Conservation (phyloP, 2,113 vertebrate genomes). For the Motacilla alba region DNA sequence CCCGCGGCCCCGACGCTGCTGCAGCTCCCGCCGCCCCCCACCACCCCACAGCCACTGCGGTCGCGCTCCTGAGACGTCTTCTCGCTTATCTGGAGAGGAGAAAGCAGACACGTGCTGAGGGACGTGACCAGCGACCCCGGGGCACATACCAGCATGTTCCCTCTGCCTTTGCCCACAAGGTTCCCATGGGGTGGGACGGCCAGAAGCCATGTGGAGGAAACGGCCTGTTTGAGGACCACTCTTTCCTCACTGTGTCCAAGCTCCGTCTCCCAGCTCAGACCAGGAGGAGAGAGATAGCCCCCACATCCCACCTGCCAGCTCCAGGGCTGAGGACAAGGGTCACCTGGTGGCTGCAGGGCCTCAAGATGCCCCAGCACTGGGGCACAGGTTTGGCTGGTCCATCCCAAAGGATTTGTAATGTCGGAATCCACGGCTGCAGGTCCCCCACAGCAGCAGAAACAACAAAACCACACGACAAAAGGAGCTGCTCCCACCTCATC, state of each 20-base stretch:
- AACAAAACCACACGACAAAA: rapidly evolving
- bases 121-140: rapidly evolving
- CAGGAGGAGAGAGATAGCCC: neutral
- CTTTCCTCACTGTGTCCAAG: neutral
- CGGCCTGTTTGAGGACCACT: neutral
- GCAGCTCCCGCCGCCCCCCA: conserved; percentile 77
- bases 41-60: conserved; percentile 78
- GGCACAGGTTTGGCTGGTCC: neutral
- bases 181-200: neutral
- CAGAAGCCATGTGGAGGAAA: neutral
- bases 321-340: neutral
- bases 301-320: neutral
- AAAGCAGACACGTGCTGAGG: conserved; percentile 8
- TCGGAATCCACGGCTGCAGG: neutral
- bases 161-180: neutral
- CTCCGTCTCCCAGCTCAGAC: neutral
- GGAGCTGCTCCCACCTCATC: neutral
- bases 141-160: rapidly evolving
- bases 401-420: neutral
- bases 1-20: conserved; percentile 65
- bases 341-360: neutral
- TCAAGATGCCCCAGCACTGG: neutral
- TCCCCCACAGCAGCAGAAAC: neutral
- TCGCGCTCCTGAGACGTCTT: conserved; percentile 89
- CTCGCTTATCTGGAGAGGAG: conserved; percentile 75